A percentile compares a stretch with the other conserved stretches of the same genome.
Evolutionary conservation across 2,113 vertebrate genomes (phyloP).

Genomic region (Leucoraja erinaceus): DNA sequence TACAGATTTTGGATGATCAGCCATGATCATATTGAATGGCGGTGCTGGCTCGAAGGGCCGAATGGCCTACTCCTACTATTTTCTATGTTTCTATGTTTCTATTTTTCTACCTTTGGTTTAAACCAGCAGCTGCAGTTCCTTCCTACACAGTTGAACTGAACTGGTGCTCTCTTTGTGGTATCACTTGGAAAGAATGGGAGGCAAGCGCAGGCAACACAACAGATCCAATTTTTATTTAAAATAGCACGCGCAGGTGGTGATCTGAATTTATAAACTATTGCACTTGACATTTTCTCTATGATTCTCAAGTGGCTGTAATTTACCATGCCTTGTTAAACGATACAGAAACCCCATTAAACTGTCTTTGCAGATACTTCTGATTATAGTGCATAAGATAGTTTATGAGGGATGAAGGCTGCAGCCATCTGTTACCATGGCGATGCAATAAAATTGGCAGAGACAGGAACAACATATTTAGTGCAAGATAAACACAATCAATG

Average conservation of each 20-base stretch:
- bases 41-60: too few species aligned
- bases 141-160: too few species aligned
- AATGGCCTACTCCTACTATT: too few species aligned
- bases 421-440: conserved; percentile 34
- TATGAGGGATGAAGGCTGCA: conserved; percentile 4
- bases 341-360: conserved; percentile 36
- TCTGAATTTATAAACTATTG: conserved; percentile 27
- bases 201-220: neutral
- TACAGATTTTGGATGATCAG: too few species aligned
- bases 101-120: too few species aligned
- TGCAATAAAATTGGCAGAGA: conserved; percentile 26
- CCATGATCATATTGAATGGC: too few species aligned
- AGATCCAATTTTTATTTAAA: neutral
- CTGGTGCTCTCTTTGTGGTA: too few species aligned
- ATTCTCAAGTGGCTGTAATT: conserved; percentile 33
- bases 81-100: too few species aligned
- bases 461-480: conserved; percentile 30
- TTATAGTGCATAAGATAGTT: conserved; percentile 28
- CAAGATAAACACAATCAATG: conserved; percentile 32
- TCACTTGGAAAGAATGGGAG: neutral
- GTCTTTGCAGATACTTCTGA: conserved; percentile 35
- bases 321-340: conserved; percentile 29
- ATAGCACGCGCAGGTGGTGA: conserved; percentile 22
- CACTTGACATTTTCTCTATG: conserved; percentile 34
- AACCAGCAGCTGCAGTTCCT: too few species aligned